These are phyloP conservation scores for Cladopsammia gracilis DNA, from an alignment of 64 coral and sea anemone genomes.

Conservation along the genomic window DNA sequence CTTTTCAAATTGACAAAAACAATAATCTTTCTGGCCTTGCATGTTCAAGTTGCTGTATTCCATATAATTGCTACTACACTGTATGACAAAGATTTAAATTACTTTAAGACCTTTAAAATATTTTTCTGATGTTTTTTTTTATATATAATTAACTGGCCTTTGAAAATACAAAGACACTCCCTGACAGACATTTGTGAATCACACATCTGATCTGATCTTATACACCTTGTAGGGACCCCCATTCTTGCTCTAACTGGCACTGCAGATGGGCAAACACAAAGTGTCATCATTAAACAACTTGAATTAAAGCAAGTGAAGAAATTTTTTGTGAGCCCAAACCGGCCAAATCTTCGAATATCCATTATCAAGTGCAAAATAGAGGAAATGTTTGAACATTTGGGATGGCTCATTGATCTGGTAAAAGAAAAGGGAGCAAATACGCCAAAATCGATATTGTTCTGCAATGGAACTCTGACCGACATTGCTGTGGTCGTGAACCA, in stretches of 20 bases:
- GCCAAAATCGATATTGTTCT: not conserved
- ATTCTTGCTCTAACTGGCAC: conserved; percentile 53
- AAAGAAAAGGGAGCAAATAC: not conserved
- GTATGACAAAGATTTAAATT: too few relatives aligned
- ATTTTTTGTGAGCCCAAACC: conserved; percentile 46
- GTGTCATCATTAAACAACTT: conserved; percentile 8
- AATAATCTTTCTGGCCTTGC: too few relatives aligned
- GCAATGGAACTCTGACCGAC: not conserved
- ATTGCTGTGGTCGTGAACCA: not conserved
- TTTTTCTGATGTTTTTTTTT: too few relatives aligned
- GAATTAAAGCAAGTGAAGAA: not conserved
- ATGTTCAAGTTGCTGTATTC: too few relatives aligned
- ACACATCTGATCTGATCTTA: not conserved
- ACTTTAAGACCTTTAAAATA: too few relatives aligned
- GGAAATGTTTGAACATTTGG: not conserved
- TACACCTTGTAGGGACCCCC: conserved; percentile 11
- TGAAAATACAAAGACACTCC: too few relatives aligned
- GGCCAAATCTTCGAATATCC: conserved; percentile 34
- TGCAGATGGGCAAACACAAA: conserved; percentile 37
- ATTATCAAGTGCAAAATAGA: not conserved
- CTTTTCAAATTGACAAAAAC: too few relatives aligned
- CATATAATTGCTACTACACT: too few relatives aligned
- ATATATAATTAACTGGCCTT: too few relatives aligned
- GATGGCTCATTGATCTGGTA: not conserved
- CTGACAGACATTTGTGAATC: too few relatives aligned